Base-by-base conservation (phyloP, 1,140 invertebrate genomes). In the Drosophila lowei region DNA sequence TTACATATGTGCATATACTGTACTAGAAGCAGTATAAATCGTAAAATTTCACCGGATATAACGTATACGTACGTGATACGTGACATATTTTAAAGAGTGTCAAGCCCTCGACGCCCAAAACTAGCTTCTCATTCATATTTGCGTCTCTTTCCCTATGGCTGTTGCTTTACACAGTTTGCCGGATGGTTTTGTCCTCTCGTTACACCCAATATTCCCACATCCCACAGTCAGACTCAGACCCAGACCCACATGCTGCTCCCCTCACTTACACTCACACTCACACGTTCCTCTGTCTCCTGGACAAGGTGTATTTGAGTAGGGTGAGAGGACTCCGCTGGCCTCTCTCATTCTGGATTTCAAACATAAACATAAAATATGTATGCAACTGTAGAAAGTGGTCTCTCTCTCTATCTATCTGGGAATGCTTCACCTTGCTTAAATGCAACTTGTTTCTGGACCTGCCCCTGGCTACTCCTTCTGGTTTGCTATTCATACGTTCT, bases 401-500 rank as follows among this genome's bases (percentile, higher is more conserved):
- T 38, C 34, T 11, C 34, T 13, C 34, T 38, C 34, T 11, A 8
- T 30, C 7, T 30, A 8, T 8, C 3, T 13, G 34, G 11, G 3
- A 11, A 34, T 34, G 3, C 3, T 11, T 9, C 30, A 34, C 30
- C 30, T 9, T 34, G 6, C 3, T 34, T 34, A 1, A 34, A 34
- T 34, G 9, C 2, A 34, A 3, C 30, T 11, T 34, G 9, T 34
- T 25, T 3, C 15, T 8, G n/a, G 42, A 18, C 16, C 6, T 48
- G 61, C 13, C 25, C 43, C 18, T 38, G 50, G 38, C 62, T 48
- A 6, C 21, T 62, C 21, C 30, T 34, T 41, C 43, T 48, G 47
- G 59, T 76, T 81, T 67, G 78, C 68, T 81, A 81, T 81, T 81
- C 78, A 81, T 80, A 77, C 72, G 77, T 72, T 84, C 70, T 49